phyloP scores from a whole-genome alignment of 1,140 invertebrate genomes.

The Hestina assimilis region DNA sequence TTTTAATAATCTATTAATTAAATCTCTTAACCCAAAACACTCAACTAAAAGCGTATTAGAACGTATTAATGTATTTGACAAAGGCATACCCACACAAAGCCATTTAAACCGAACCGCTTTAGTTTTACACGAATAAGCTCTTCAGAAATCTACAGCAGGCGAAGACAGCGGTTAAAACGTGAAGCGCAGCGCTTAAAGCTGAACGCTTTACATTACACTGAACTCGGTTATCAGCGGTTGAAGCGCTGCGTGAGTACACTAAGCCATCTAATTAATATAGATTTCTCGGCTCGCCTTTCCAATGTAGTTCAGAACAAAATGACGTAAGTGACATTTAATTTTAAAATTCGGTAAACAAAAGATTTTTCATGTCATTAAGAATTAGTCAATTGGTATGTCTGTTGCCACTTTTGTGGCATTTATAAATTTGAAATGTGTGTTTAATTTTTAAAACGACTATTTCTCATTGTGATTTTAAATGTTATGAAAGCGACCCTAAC shows the following conservation, averaged over 20 bases:
- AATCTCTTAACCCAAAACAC: not conserved
- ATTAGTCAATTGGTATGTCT: not conserved
- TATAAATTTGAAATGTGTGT: too few relatives aligned
- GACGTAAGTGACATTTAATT: conserved; percentile 4
- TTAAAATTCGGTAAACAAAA: not conserved
- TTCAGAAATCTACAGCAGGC: conserved; percentile 51
- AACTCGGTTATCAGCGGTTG: conserved; percentile 40
- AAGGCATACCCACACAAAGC: conserved; percentile 47
- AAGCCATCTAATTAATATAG: conserved; percentile 26
- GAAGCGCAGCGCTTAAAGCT: conserved; percentile 48
- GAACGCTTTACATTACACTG: conserved; percentile 38
- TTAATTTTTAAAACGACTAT: too few relatives aligned
- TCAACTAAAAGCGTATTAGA: conserved; percentile 29
- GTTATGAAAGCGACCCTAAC: not conserved
- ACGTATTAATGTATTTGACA: conserved; percentile 49
- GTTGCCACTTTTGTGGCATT: not conserved
- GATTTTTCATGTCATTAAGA: conserved; percentile 8
- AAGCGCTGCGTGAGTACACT: conserved; percentile 34
- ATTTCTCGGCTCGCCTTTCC: conserved; percentile 2
- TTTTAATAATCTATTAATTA: too few relatives aligned
- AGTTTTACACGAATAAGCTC: conserved; percentile 71
- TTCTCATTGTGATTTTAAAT: not conserved
- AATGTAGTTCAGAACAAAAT: conserved; percentile 1
- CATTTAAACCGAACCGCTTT: conserved; percentile 60
- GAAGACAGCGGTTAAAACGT: conserved; percentile 34